A percentile compares a stretch with the other conserved stretches of the same genome.
phyloP scores from a whole-genome alignment of 2,888 invertebrate genomes.

The Agrotis ipsilon region DNA sequence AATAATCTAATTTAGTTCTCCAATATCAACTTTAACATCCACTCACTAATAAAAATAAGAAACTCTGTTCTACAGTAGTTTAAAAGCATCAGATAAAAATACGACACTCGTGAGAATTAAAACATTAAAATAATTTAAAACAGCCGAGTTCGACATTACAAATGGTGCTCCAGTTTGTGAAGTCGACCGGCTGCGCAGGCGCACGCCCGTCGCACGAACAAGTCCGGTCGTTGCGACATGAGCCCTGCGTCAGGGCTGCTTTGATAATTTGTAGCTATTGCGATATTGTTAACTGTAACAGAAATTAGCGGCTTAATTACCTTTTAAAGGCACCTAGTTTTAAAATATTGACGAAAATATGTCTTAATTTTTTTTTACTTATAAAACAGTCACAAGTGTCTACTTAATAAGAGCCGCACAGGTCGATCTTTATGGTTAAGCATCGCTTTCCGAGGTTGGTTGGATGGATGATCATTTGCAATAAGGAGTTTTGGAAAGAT shows the following conservation, averaged over 20 bases:
- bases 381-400: too few relatives aligned
- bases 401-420: too few relatives aligned
- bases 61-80: background rate
- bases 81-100: slow-evolving; percentile 32
- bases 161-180: slow-evolving; percentile 63
- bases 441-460: too few relatives aligned
- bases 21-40: background rate
- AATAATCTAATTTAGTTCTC: too few relatives aligned
- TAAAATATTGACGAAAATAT: too few relatives aligned
- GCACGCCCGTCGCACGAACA: slow-evolving; percentile 58
- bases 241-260: slow-evolving; percentile 61
- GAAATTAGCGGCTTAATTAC: slow-evolving; percentile 14
- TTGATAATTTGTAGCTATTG: slow-evolving; percentile 44
- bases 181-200: slow-evolving; percentile 60
- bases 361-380: too few relatives aligned
- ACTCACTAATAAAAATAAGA: background rate
- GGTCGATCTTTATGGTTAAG: too few relatives aligned
- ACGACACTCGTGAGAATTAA: slow-evolving; percentile 39
- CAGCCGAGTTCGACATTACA: slow-evolving; percentile 39
- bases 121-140: slow-evolving; percentile 55
- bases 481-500: too few relatives aligned
- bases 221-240: slow-evolving; percentile 66
- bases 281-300: slow-evolving; percentile 36
- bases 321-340: background rate
- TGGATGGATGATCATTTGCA: too few relatives aligned